Evolutionary conservation across 2,113 vertebrate genomes (phyloP).

Genomic region (Embiotoca jacksoni): DNA sequence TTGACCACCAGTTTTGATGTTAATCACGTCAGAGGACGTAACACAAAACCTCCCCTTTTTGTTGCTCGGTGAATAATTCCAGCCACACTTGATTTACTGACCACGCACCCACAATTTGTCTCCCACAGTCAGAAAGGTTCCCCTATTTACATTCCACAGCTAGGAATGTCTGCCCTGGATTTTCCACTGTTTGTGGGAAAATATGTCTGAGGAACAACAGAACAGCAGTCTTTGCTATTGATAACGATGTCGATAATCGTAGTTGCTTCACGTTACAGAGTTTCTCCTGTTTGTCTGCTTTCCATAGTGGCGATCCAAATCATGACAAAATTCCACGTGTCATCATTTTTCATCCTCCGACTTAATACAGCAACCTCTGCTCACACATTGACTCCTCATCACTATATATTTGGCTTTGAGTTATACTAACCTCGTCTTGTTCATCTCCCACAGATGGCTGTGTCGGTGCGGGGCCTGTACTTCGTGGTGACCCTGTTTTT

Average conservation of each 20-base stretch:
- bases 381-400: not conserved
- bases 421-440: not conserved
- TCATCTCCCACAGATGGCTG: constrained; percentile 86
- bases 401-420: not conserved
- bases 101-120: constrained; percentile 42
- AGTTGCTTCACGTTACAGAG: constrained; percentile 45
- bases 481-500: constrained; percentile 92
- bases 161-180: constrained; percentile 62
- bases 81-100: constrained; percentile 45
- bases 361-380: not conserved
- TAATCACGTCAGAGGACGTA: constrained; percentile 1
- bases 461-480: constrained; percentile 93
- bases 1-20: not conserved
- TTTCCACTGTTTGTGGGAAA: constrained; percentile 80
- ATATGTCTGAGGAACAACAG: constrained; percentile 56
- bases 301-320: constrained; percentile 33
- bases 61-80: constrained; percentile 31
- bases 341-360: constrained; percentile 1
- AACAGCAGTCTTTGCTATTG: constrained; percentile 44
- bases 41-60: not conserved
- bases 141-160: constrained; percentile 77
- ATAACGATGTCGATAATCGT: constrained; percentile 48
- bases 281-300: constrained; percentile 22
- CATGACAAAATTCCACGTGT: constrained; percentile 27
- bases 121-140: constrained; percentile 56